These are phyloP conservation scores for Lerista edwardsae DNA, from an alignment of 2,797 vertebrate species.

Conservation along the genomic window DNA sequence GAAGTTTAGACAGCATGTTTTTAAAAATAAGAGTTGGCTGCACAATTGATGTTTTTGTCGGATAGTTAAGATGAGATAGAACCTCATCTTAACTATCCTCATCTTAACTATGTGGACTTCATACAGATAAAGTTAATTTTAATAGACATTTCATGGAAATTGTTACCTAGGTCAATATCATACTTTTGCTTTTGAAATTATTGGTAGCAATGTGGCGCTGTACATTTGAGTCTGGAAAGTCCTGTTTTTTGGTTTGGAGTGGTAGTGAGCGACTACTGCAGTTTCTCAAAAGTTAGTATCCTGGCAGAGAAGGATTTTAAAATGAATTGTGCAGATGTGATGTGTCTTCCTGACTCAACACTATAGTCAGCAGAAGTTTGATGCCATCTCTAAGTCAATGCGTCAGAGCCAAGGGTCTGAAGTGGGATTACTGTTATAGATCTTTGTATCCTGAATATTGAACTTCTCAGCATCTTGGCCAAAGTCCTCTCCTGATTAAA, in stretches of 20 bases:
- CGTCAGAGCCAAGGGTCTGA: conserved; percentile 14
- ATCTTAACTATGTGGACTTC: too few relatives aligned
- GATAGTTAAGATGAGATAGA: not conserved
- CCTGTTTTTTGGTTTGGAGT: not conserved
- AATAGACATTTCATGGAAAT: not conserved
- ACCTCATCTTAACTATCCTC: not conserved
- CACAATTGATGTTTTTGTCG: not conserved
- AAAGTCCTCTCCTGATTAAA: conserved; percentile 21
- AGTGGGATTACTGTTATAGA: conserved; percentile 11
- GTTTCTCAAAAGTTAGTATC: conserved; percentile 12
- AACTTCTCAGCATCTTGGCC: conserved; percentile 28
- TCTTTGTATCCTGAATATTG: conserved; percentile 21
- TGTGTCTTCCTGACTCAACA: conserved; percentile 31
- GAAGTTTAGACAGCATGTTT: not conserved
- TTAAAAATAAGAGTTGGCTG: too few relatives aligned
- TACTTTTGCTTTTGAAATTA: not conserved
- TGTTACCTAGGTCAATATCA: not conserved
- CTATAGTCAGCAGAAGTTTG: conserved; percentile 32
- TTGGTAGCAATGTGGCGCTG: not conserved
- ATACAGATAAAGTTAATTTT: not conserved
- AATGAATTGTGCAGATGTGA: conserved; percentile 16
- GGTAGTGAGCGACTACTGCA: not conserved
- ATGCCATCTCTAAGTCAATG: conserved; percentile 13
- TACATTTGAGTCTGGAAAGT: not conserved
- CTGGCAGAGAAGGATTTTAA: not conserved